Base-by-base conservation (phyloP, 2,888 invertebrate species). In the Cephus pulcher region DNA sequence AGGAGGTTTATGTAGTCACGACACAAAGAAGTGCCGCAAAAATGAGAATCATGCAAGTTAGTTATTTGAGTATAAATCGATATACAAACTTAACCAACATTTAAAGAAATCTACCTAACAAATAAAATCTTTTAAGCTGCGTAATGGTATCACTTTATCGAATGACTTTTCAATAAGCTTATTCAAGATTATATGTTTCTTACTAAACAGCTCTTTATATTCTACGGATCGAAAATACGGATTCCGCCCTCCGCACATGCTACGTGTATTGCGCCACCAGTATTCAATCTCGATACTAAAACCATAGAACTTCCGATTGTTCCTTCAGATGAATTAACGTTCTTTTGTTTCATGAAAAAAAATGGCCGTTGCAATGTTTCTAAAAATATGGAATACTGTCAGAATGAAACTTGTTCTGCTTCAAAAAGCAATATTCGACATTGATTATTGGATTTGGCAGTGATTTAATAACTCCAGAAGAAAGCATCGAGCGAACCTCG, bases 201-300 rank as follows among this genome's bases (percentile, higher is more conserved):
- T 56, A 56, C 23, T 23, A 9, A 56, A 56, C 56, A 23, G 23
- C 23, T 56, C 78, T 69, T 79, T 78, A 79, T 34, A 79, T 34
- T 71, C 77, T 40, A 82, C 81, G 80, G 83, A 85, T 84, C 85
- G 83, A 85, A 83, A 84, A 82, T 73, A 77, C 81, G 77, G 77
- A 84, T 81, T 86, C 86, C 85, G 82, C 86, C 85, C 83, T 74
- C 82, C 80, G 78, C 76, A 75, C 56, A 71, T 71, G 34, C 71
- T 33, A 34, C 71, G 71, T 32, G 34, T 71, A 34, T 71, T 30
- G 34, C 71, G 71, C 71, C 71, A 71, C 71, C 71, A n/a, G 30
- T 32, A 32, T 34, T 33, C 71, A 34, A 71, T 71, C 32, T 32
- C 71, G 71, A 34, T 56, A 71, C 33, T 71, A 71, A 71, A 71